A percentile compares a stretch with the other conserved stretches of the same genome.
Conservation (phyloP, 2,888 invertebrate species). For the Athalia cordata region DNA sequence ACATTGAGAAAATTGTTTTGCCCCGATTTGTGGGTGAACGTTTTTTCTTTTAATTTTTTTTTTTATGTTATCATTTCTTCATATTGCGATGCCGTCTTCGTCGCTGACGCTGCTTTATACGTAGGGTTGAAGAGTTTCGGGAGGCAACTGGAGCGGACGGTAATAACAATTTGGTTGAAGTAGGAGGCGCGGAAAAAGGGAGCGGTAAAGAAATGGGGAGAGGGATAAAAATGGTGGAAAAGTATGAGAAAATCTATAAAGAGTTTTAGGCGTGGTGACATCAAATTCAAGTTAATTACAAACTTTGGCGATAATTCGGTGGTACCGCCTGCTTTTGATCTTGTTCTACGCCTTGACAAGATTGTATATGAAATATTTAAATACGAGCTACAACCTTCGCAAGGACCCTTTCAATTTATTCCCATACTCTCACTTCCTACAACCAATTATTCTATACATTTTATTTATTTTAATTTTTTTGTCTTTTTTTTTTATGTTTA, state of each 20-base stretch:
- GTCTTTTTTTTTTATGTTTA: background rate
- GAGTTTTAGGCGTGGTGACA: slow-evolving; percentile 22
- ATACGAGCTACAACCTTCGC: background rate
- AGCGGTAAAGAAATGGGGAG: background rate
- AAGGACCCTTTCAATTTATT: no score
- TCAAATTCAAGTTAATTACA: slow-evolving; percentile 36
- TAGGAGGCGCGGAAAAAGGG: background rate
- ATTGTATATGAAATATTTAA: slow-evolving; percentile 28
- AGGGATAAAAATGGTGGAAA: background rate
- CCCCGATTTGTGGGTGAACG: background rate
- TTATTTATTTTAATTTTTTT: background rate
- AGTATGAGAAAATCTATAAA: slow-evolving; percentile 1
- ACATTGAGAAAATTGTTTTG: slow-evolving; percentile 10
- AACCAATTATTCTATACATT: background rate
- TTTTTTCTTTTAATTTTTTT: background rate
- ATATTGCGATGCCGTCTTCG: no score
- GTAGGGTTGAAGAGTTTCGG: background rate
- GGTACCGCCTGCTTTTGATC: slow-evolving; percentile 38
- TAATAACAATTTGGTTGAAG: slow-evolving; percentile 10
- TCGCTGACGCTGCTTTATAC: background rate
- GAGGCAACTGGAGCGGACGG: slow-evolving; percentile 27
- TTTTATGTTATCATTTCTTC: no score
- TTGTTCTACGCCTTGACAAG: slow-evolving; percentile 22
- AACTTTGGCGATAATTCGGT: slow-evolving; percentile 35
- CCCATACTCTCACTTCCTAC: background rate